These are phyloP conservation scores for Ursus arctos DNA, from an alignment of 2,113 vertebrate species.

Conservation along the genomic window DNA sequence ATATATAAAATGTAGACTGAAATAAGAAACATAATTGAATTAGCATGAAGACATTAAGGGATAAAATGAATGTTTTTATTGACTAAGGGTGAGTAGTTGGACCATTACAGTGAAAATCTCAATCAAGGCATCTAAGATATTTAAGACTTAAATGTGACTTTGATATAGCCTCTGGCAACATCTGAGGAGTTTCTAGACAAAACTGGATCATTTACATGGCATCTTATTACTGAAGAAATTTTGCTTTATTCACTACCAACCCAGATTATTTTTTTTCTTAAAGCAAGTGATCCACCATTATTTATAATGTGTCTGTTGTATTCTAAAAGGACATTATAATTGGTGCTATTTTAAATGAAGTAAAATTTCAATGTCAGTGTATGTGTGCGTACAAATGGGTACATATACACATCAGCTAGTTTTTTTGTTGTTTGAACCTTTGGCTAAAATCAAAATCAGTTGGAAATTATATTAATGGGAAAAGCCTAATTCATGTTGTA, in stretches of 20 bases:
- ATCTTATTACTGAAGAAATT: constrained; percentile 72
- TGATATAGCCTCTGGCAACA: constrained; percentile 58
- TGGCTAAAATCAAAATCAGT: constrained; percentile 35
- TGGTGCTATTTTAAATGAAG: constrained; percentile 67
- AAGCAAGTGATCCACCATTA: constrained; percentile 20
- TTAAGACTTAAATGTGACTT: constrained; percentile 69
- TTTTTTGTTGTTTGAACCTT: constrained; percentile 41
- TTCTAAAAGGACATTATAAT: constrained; percentile 54
- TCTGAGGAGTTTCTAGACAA: constrained; percentile 51
- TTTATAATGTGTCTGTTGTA: background rate
- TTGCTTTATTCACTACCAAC: constrained; percentile 54
- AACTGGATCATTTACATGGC: constrained; percentile 38
- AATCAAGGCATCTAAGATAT: constrained; percentile 62
- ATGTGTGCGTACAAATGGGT: background rate
- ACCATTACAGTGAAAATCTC: constrained; percentile 63
- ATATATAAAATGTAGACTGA: constrained; percentile 59
- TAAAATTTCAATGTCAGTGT: constrained; percentile 27
- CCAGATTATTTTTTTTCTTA: constrained; percentile 72
- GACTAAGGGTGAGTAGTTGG: constrained; percentile 70
- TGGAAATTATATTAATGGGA: constrained; percentile 5
- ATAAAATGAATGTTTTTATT: constrained; percentile 78
- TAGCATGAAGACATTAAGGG: constrained; percentile 67
- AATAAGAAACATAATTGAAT: constrained; percentile 77
- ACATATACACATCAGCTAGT: background rate
- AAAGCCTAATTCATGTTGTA: constrained; percentile 11